A percentile compares a stretch with the other conserved stretches of the same genome.
Conservation (phyloP, 2,797 vertebrate genomes). For the Gambelia wislizenii region DNA sequence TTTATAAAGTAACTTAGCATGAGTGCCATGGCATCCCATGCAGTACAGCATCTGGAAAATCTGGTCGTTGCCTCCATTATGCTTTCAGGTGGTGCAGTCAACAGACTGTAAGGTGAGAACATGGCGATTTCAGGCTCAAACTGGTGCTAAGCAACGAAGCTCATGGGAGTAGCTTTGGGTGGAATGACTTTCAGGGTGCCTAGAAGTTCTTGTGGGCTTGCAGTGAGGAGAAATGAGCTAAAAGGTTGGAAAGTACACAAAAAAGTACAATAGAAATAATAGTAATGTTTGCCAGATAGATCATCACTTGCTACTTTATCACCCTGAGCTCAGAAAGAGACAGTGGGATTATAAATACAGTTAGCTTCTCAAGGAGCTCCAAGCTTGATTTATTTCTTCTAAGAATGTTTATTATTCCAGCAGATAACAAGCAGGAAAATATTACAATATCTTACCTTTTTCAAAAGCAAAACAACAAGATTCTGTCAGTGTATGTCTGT, state of each 20-base stretch:
- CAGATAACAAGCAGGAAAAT: not conserved
- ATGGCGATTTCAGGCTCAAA: not conserved
- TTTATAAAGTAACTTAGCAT: not conserved
- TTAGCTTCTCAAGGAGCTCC: conserved; percentile 19
- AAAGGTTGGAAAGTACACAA: not conserved
- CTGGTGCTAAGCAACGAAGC: not conserved
- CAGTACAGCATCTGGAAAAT: not conserved
- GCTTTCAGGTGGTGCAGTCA: not conserved
- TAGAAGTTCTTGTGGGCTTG: not conserved
- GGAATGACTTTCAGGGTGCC: not conserved
- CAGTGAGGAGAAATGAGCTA: not conserved
- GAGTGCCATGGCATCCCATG: not conserved
- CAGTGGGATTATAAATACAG: not conserved
- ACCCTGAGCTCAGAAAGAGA: conserved; percentile 7
- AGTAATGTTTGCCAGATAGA: not conserved
- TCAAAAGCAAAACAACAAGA: not conserved
- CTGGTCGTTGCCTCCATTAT: not conserved
- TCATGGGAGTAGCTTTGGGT: not conserved
- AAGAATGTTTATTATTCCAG: not conserved
- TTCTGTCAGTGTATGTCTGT: not conserved
- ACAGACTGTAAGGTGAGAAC: not conserved
- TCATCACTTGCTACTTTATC: conserved; percentile 15
- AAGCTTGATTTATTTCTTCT: conserved; percentile 6
- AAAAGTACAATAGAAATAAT: conserved; percentile 8
- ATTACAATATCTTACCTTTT: not conserved